Evolutionary conservation across 1,140 invertebrate species (phyloP), one percentile per base, ranked within the genome.

Genomic region (Scaptomyza montana): DNA sequence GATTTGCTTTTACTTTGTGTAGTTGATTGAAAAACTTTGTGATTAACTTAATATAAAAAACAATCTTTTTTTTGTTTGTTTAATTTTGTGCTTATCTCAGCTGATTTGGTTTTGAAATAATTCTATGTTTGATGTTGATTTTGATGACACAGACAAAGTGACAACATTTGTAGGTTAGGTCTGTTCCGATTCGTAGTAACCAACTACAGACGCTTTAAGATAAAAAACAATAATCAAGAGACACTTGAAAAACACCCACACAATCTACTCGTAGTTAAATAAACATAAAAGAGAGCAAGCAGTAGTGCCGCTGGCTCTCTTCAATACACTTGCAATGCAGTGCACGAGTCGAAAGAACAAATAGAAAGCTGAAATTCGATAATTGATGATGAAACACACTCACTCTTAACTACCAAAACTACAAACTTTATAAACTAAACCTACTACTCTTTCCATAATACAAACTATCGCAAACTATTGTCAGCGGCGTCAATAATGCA

Each of bases 401-500:
- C 80, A 82, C 80, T 84, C 49, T 64, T 75, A 39, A 68, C 41
- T 62, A 67, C 55, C 63, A 72, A 62, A 60, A 71, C 62, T 74
- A 79, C 61, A 51, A 71, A 71, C 75, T 51, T 60, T 77, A 63
- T 53, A 73, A 68, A 68, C 64, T 69, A 5, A 33, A 74, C 60
- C 60, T 78, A 76, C 82, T 77, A 89, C 85, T 89, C 85, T 89
- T 80, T 85, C 73, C 78, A 87, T 89, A 87, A 87, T 82, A 87
- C 84, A 87, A 86, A 87, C 78, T 82, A 84, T 80, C 84, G 85
- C 84, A 79, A 87, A 87, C 82, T 87, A 68, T 68, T 39, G 66
- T 73, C 51, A 81, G 64, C 89, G 87, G 84, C 89, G 89, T 90
- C 89, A 82, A 90, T 90, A 90, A 89, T 84, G 78, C 89, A 89